Evolutionary conservation across 2,797 vertebrate species (phyloP).

Genomic region (Octomys mimax): DNA sequence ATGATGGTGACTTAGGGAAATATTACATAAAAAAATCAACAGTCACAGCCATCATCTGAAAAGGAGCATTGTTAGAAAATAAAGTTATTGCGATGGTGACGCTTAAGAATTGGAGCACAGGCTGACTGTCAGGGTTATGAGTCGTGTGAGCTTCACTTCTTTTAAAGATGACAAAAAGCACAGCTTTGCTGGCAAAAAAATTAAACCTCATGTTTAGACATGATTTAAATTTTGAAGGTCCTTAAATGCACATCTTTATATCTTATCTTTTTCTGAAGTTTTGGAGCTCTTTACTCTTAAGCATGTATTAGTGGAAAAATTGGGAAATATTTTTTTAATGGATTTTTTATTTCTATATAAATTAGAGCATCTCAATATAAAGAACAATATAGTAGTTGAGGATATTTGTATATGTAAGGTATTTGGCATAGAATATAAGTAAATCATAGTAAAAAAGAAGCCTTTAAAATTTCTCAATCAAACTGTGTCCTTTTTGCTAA

Average conservation of each 20-base stretch:
- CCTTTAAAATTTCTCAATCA: conserved; percentile 21
- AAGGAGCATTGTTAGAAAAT: background rate
- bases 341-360: background rate
- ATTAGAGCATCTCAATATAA: background rate
- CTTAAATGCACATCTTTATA: background rate
- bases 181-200: conserved; percentile 32
- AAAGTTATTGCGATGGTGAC: background rate
- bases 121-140: background rate
- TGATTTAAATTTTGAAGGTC: conserved; percentile 3
- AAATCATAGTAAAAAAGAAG: background rate
- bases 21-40: background rate
- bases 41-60: background rate
- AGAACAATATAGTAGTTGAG: background rate
- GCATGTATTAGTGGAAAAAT: background rate
- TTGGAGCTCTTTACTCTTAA: background rate
- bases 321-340: conserved; percentile 10
- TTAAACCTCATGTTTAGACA: background rate
- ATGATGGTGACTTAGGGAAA: background rate
- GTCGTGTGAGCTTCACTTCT: background rate
- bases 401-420: background rate
- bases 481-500: conserved; percentile 64
- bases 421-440: conserved; percentile 4
- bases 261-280: background rate
- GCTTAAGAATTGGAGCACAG: conserved; percentile 7
- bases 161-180: conserved; percentile 12